Base-by-base conservation (phyloP, 2,797 vertebrate species). In the Coregonus suidteri region DNA sequence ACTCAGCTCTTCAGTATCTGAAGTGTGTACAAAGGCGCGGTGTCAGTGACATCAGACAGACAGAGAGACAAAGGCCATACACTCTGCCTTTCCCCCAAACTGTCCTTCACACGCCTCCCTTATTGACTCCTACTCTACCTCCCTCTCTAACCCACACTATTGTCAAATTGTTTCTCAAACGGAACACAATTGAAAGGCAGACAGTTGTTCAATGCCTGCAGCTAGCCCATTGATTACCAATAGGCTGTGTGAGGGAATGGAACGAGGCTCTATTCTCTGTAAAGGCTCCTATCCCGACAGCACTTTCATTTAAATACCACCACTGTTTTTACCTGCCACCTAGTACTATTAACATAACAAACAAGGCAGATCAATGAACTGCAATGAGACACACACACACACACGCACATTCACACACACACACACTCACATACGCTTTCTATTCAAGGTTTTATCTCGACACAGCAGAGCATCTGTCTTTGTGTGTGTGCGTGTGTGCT, bases 91-190 rank as follows among this genome's bases (percentile, higher is more conserved):
- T 86, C 93, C 93, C 41, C 91, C 92, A 95, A 92, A 97, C 97
- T 96, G 97, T 95, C 98, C 97, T 99, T 98, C 96, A 98, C 92
- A 84, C 84, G 81, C 91, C 94, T 92, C 94, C 94, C 92, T 93
- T 98, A 98, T 98, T 94, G 97, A 98, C 96, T 94, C 90, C 80
- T 93, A 95, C 91, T 91, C 88, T 89, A 51, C 88, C 37, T 65
- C 51, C 71, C 77, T 82, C 76, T 72, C 30, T 15, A 5, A 34
- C 71, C 16, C 31, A 18, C 51, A 4, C 71, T 98, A 97, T 97
- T 97, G 97, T 97, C 95, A 97, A 98, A 98, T 96, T 98, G 96
- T 98, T 98, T 96, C 95, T 96, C 96, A 96, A 97, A 96, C 95
- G 94, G 95, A 95, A 94, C 92, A 94, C 96, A 97, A 97, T 97